Base-by-base conservation (phyloP, 1,140 invertebrate species). In the Neelides sp. region DNA sequence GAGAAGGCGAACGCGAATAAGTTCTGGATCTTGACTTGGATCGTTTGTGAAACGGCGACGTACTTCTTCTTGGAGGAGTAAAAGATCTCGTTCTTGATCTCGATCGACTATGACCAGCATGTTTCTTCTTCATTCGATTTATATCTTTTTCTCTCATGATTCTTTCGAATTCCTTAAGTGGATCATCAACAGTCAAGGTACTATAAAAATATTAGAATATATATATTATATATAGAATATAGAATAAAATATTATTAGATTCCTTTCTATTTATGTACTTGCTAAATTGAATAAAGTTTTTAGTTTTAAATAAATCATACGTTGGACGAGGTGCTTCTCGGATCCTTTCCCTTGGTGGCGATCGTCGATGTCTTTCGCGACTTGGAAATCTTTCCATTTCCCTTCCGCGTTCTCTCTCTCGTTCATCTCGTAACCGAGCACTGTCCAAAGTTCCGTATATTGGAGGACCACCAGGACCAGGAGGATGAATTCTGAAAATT, bases 121-220 rank as follows among this genome's bases (percentile, higher is more conserved):
- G 4, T 42, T n/a, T n/a, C n/a, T 54, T 30, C 42, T 55, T 79
- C 76, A 30, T 77, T 69, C 64, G 80, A 79, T n/a, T n/a, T n/a
- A n/a, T n/a, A 65, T 87, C 83, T 68, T 86, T 87, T 65, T 90
- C 85, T 51, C 79, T 72, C 53, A 90, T 73, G 68, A 89, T 83
- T 54, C 83, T 71, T 64, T 88, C 80, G 66, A 90, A 91, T 41
- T 82, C 83, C 64, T 85, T 83, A 55, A 89, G 64, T 8, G 83
- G 82, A 68, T 89, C 84, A 62, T 85, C 80, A 43, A 82, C 80
- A n/a, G 76, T 71, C 20, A n/a, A n/a, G n/a, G n/a, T n/a, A n/a
- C n/a, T n/a, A n/a, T n/a, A n/a, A n/a, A n/a, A n/a, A n/a, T n/a
- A n/a, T n/a, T n/a, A n/a, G n/a, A n/a, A n/a, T n/a, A n/a, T n/a